Base-by-base conservation (phyloP, 2,113 vertebrate genomes). In the Tympanuchus pallidicinctus region DNA sequence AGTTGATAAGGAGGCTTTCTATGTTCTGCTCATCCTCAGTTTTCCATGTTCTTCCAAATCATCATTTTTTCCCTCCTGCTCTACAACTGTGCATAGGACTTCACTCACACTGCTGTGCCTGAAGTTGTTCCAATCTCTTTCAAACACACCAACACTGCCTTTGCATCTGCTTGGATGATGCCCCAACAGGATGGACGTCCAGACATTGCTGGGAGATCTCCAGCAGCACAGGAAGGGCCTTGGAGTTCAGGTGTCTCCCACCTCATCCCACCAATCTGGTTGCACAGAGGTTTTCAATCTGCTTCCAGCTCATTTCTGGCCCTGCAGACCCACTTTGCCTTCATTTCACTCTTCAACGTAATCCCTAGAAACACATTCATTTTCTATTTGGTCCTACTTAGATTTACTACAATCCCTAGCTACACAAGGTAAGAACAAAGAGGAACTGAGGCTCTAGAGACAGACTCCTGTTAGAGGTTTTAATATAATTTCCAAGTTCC, bases 381-480 rank as follows among this genome's bases (percentile, higher is more conserved):
- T 86, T 81, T 22, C 63, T 32, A 10, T 7, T 60, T 38, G 40
- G 84, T 38, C 70, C 52, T 78, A 8, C 40, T 63, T 50, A 82
- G 47, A 75, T 93, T 67, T 89, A 20, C 83, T 82, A 47, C 93
- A 89, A 81, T 78, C 81, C 89, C 82, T 22, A 50, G 34, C 83
- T 86, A 38, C 77, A 56, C n/a, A 48, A 43, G 52, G 42, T 57
- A 77, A 86, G 76, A 60, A 42, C 10, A 45, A 63, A 57, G 61
- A 70, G 78, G 56, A 60, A 32, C 27, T 38, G 42, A 75, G 52
- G 66, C 74, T 92, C 70, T 61, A n/a, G 57, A 69, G 70, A 69
- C 43, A 72, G 47, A 25, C 77, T 75, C 78, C 84, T 50, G 25
- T 76, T 89, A 52, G 20, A 69, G 19, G 22, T 84, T 94, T 95